Evolutionary conservation across 1,140 invertebrate genomes (phyloP).

Genomic region (Yoshiicerus persimilis): DNA sequence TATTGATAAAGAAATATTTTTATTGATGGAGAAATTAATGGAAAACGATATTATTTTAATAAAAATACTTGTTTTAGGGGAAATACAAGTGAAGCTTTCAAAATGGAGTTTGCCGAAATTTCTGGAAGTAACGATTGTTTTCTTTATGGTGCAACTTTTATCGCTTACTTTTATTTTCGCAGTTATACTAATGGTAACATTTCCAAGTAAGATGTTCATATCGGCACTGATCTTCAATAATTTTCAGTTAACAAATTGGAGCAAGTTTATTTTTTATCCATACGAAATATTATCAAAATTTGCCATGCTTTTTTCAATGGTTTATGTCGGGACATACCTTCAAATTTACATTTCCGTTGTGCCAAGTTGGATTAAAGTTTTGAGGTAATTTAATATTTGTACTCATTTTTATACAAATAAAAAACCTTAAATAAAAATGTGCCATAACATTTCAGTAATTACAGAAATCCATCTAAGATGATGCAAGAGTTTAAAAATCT

Average conservation of each 20-base stretch:
- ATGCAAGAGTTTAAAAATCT: background rate
- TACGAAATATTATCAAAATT: background rate
- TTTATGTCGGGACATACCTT: background rate
- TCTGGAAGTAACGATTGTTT: background rate
- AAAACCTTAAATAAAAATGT: no score
- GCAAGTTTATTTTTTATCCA: background rate
- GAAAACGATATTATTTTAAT: background rate
- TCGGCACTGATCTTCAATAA: background rate
- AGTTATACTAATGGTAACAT: background rate
- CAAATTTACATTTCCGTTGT: background rate
- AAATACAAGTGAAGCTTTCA: background rate
- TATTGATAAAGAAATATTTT: no score
- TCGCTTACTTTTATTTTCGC: background rate
- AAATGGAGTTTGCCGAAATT: background rate
- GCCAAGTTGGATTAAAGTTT: background rate
- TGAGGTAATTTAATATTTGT: background rate
- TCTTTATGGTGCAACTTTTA: background rate
- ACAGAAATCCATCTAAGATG: background rate
- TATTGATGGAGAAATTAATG: no score
- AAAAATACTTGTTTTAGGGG: background rate
- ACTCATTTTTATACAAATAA: no score
- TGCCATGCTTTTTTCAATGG: background rate
- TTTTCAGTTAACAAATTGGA: background rate
- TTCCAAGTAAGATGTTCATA: background rate
- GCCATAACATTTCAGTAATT: background rate